Evolutionary conservation across 2,113 vertebrate genomes (phyloP), one percentile per base, ranked within the genome.

Genomic region (Silurus meridionalis): DNA sequence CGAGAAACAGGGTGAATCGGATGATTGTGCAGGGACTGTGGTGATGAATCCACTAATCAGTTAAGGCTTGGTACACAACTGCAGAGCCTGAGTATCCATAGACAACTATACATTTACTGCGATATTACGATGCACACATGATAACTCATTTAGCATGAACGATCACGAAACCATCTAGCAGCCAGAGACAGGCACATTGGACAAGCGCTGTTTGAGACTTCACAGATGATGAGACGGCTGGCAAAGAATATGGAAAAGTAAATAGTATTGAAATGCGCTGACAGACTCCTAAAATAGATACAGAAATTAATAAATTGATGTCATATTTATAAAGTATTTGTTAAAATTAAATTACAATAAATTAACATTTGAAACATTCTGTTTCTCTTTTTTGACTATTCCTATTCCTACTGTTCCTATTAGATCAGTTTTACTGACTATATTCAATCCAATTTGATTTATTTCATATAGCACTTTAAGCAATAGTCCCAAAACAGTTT

Each of bases 81-180:
- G 66, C 52, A 19, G 66, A 28, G 86, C 67, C 79, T 80, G 72
- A 66, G 72, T 82, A 89, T 90, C 91, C 89, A 90, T 71, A 53
- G 91, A 91, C 91, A 91, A 84, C 91, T 91, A 88, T 89, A 91
- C 91, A 92, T 93, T 86, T n/a, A 92, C 90, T 80, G 83, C 86
- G 57, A 77, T 11, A 77, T 90, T 72, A 92, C 91, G 93, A 92
- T 88, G 82, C 86, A 88, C 90, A 89, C 84, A 91, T 92, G 90
- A 94, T 93, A 88, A 88, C 85, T 90, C 86, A 82, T 92, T 93
- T 92, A 91, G 90, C 75, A 84, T 89, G 50, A 88, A 91, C 90
- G 37, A 92, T 93, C 91, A 90, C 86, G 57, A 15, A 80, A 87
- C 83, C 81, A 86, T 82, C 91, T 52, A 88, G 90, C 90, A 28